Conservation (phyloP, 2,113 vertebrate genomes). For the Muntiacus muntjak region DNA sequence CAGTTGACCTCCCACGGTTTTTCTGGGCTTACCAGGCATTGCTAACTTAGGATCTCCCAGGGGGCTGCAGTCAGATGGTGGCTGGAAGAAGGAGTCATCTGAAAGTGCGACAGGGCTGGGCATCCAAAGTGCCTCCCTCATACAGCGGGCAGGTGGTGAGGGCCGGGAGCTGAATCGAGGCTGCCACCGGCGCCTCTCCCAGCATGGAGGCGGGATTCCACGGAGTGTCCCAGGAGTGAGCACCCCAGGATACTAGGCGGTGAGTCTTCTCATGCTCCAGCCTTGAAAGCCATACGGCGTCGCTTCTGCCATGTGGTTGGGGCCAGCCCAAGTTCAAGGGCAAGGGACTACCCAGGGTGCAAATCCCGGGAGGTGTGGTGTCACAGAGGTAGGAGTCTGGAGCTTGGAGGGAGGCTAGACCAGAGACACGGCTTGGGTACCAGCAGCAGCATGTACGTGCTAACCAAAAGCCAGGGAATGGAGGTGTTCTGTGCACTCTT, state of each 20-base stretch:
- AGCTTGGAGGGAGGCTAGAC: not conserved
- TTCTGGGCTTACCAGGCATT: not conserved
- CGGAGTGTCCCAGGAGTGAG: not conserved
- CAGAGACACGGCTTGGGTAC: not conserved
- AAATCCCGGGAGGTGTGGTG: rapidly evolving
- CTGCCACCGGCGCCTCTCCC: not conserved
- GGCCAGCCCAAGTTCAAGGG: not conserved
- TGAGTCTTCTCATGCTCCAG: not conserved
- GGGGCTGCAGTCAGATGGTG: not conserved
- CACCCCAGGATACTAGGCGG: not conserved
- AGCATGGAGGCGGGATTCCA: not conserved
- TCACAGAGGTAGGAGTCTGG: not conserved
- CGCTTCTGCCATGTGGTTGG: not conserved
- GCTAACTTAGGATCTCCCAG: not conserved
- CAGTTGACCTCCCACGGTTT: not conserved
- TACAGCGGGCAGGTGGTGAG: rapidly evolving
- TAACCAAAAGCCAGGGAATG: not conserved
- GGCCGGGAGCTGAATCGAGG: not conserved
- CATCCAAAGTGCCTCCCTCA: not conserved
- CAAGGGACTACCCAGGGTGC: not conserved
- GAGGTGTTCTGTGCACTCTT: not conserved
- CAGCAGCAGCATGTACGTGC: rapidly evolving
- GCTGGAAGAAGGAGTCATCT: not conserved
- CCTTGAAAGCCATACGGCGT: rapidly evolving
- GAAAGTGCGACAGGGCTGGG: rapidly evolving